Base-by-base conservation (phyloP, 2,888 invertebrate genomes). In the Caenorhabditis sp. region DNA sequence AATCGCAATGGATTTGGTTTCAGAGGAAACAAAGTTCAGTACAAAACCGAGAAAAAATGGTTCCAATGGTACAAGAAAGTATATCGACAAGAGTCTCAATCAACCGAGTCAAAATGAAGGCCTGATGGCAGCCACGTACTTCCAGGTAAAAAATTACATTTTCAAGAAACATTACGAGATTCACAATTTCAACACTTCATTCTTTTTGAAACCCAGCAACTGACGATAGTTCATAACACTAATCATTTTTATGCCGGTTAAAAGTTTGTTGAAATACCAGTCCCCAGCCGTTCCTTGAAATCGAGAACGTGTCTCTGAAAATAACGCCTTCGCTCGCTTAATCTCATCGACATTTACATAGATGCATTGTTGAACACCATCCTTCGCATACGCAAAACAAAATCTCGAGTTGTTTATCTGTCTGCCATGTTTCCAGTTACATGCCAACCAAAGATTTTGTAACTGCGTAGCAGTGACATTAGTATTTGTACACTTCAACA, bases 1-100 rank as follows among this genome's bases (percentile, higher is more conserved):
- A 38, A 38, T 38, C 12, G 6, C 10, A 31, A 16, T 31, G 28
- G 47, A 64, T 6, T 28, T 47, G 5, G n/a, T 58, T 56, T 44
- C 61, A 72, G 83, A 84, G 41, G 83, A 84, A 61, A 80, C 83
- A 49, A 63, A 75, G 35, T 84, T 80, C 35, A 80, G 72, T 22
- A 44, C 68, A 19, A 75, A 68, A 35, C 58, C 38, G 28, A 63
- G 66, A 41, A 24, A 28, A 10, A 79, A 74, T 44, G 83, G 74
- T n/a, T 10, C 49, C 6, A 83, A 74, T 44, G 83, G 79, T 12
- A 64, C 47, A 16, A 58, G 75, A 38, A 72, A 79, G 51, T 80
- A 80, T 35, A 80, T 75, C 41, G 76, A 84, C 28, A 75, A 73
- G 63, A 76, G 70, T 64, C 31, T 75, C 7, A 77, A 63, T 14